Evolutionary conservation across 35 echinoderm and acorn worm species (phyloP).

Genomic region (Strongylocentrotus purpuratus): DNA sequence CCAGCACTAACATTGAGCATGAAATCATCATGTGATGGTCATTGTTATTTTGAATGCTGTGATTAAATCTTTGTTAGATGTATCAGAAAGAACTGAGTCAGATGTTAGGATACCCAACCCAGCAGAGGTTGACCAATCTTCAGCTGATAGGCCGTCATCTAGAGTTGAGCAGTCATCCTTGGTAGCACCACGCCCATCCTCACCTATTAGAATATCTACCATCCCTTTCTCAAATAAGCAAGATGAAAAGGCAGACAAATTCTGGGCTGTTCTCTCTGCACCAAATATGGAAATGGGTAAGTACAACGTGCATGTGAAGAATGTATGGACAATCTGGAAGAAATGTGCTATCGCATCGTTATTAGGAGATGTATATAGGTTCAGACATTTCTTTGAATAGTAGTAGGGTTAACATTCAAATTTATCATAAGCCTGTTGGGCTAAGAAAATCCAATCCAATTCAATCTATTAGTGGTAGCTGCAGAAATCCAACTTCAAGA

Average conservation of each 20-base stretch:
- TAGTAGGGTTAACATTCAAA: no score
- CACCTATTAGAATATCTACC: constrained; percentile 77
- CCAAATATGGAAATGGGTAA: constrained; percentile 95
- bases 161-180: constrained; percentile 12
- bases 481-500: no score
- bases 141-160: neutral
- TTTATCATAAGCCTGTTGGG: no score
- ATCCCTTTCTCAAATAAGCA: constrained; percentile 61
- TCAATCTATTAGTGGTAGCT: no score
- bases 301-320: neutral
- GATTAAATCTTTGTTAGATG: neutral
- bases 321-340: neutral
- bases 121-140: neutral
- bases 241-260: constrained; percentile 73
- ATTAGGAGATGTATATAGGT: no score
- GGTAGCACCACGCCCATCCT: constrained; percentile 76
- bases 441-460: no score
- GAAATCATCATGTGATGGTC: no score
- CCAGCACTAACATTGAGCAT: no score
- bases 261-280: constrained; percentile 75
- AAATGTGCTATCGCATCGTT: neutral
- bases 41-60: no score
- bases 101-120: neutral
- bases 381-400: no score
- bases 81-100: neutral